Percentiles rank a stretch among this genome's conserved stretches.
Evolutionary conservation across 2,888 invertebrate genomes (phyloP).

Genomic region (Apantesis nais): DNA sequence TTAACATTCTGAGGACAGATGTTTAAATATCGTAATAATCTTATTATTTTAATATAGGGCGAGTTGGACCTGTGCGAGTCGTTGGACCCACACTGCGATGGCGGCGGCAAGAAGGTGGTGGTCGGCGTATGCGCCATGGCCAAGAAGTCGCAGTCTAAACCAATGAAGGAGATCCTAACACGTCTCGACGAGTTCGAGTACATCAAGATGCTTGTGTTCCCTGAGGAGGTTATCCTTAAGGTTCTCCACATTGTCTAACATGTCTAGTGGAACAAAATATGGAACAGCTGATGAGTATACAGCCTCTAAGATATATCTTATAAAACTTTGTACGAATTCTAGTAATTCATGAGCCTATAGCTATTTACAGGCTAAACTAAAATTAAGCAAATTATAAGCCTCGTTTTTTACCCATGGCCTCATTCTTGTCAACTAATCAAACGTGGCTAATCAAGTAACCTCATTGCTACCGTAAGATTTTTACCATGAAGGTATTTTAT

Average conservation of each 20-base stretch:
- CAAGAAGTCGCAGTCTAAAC: slow-evolving; percentile 99
- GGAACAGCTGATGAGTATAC: slow-evolving; percentile 17
- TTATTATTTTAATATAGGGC: slow-evolving; percentile 79
- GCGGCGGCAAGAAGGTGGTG: slow-evolving; percentile 94
- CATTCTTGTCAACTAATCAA: background rate
- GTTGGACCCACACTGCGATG: slow-evolving; percentile 86
- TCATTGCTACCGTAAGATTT: background rate
- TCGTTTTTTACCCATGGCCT: background rate
- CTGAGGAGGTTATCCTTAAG: slow-evolving; percentile 97
- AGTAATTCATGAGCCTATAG: background rate
- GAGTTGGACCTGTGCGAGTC: slow-evolving; percentile 91
- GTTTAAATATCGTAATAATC: background rate
- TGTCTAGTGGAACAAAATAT: slow-evolving; percentile 79
- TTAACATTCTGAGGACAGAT: too few relatives aligned
- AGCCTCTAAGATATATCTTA: slow-evolving; percentile 5
- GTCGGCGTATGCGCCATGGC: slow-evolving; percentile 99
- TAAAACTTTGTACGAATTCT: background rate
- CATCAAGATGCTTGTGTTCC: slow-evolving; percentile 97
- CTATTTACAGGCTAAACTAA: background rate
- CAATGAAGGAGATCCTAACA: slow-evolving; percentile 99
- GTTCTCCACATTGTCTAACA: slow-evolving; percentile 86
- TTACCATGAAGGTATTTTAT: background rate
- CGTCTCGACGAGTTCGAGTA: slow-evolving; percentile 98
- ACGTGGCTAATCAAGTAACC: background rate
- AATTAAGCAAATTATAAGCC: background rate